Conservation (phyloP, 2,113 vertebrate genomes). For the Elephantulus edwardii region DNA sequence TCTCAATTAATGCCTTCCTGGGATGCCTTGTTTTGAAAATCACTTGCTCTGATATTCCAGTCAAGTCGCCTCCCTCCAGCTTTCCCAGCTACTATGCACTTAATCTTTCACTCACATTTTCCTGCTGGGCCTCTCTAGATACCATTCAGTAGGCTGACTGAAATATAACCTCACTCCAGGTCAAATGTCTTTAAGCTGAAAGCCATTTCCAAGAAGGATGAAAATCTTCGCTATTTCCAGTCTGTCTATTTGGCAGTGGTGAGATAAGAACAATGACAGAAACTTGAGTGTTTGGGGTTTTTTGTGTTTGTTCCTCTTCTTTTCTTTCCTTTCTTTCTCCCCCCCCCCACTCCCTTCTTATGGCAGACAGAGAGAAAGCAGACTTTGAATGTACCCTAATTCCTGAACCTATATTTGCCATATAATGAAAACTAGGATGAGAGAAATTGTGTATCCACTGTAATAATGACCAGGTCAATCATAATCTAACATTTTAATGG, state of each 20-base stretch:
- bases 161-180: constrained; percentile 71
- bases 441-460: not conserved
- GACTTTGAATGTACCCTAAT: not conserved
- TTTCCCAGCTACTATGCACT: constrained; percentile 26
- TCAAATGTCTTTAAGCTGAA: constrained; percentile 74
- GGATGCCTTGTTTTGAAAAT: constrained; percentile 71
- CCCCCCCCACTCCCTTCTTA: too few relatives aligned
- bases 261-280: constrained; percentile 64
- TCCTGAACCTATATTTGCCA: not conserved
- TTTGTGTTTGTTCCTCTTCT: not conserved
- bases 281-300: not conserved
- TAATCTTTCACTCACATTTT: constrained; percentile 67
- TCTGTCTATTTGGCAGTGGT: constrained; percentile 50
- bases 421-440: not conserved
- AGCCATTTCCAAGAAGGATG: constrained; percentile 67
- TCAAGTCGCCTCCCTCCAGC: constrained; percentile 25
- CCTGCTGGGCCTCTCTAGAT: constrained; percentile 65
- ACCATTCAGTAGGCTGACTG: constrained; percentile 59
- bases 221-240: constrained; percentile 69
- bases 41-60: constrained; percentile 61
- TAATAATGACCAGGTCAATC: not conserved
- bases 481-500: not conserved
- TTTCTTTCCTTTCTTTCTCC: not conserved
- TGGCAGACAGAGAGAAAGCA: not conserved
- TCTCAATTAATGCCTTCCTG: constrained; percentile 71